A percentile compares a stretch with the other conserved stretches of the same genome.
These are phyloP conservation scores for Synergus japonicus DNA, from an alignment of 2,888 invertebrate species.

Conservation along the genomic window DNA sequence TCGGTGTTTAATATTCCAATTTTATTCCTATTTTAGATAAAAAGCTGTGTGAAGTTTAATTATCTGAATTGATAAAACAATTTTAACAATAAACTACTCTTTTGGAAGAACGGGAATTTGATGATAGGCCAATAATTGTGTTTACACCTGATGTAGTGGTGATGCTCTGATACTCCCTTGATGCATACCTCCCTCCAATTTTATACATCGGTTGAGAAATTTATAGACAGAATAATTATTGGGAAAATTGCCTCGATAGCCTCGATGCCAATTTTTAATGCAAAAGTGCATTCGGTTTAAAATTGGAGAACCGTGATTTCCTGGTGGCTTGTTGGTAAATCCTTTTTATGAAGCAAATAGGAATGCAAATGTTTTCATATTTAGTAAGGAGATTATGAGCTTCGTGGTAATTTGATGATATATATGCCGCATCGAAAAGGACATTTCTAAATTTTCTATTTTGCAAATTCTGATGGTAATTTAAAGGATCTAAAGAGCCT, in stretches of 20 bases:
- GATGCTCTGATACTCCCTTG: background rate
- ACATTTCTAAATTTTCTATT: background rate
- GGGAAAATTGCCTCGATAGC: background rate
- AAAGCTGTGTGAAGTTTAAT: too few species aligned
- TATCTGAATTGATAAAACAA: too few species aligned
- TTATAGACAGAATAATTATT: background rate
- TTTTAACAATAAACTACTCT: too few species aligned
- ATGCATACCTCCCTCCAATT: conserved; percentile 3
- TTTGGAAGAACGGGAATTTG: conserved; percentile 3
- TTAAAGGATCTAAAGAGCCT: background rate
- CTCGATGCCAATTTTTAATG: background rate
- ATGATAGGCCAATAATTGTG: conserved; percentile 16
- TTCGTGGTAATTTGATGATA: background rate
- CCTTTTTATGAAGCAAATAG: background rate
- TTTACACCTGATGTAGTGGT: conserved; percentile 18
- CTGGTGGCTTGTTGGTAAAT: background rate
- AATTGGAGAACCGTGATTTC: background rate
- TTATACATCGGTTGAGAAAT: background rate
- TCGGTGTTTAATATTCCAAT: too few species aligned
- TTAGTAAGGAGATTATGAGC: background rate
- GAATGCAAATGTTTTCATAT: background rate
- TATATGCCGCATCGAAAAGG: background rate
- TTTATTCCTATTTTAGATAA: too few species aligned
- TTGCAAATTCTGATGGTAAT: background rate
- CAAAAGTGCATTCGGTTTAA: background rate